Percentiles rank a stretch among this genome's conserved stretches.
phyloP scores from a whole-genome alignment of 2,113 vertebrate genomes.

The Symphodus melops region DNA sequence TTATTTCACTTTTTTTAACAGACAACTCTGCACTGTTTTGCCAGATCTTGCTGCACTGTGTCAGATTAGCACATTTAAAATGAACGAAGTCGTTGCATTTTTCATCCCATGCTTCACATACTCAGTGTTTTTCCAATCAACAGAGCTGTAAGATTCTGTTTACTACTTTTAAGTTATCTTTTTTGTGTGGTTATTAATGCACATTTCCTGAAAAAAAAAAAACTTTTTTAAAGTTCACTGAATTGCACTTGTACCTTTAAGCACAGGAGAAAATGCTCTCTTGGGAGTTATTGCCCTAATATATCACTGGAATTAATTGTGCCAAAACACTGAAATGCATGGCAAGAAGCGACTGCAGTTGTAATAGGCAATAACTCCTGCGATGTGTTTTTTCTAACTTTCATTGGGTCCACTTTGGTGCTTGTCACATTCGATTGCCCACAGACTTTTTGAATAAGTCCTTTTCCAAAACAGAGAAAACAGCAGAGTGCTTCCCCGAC shows the following conservation, averaged over 20 bases:
- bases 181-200: background rate
- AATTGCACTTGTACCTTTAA: conserved; percentile 25
- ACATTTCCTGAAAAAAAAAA: background rate
- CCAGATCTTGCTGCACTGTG: background rate
- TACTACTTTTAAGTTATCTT: conserved; percentile 10
- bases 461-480: conserved; percentile 18
- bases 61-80: background rate
- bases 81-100: conserved; percentile 1
- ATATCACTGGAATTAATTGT: conserved; percentile 54
- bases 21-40: background rate
- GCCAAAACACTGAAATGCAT: conserved; percentile 43
- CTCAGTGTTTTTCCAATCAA: background rate
- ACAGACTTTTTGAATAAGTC: conserved; percentile 26
- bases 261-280: conserved; percentile 23
- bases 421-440: conserved; percentile 40
- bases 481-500: conserved; percentile 20
- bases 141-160: background rate
- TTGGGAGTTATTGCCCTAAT: conserved; percentile 30
- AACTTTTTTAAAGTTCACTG: background rate
- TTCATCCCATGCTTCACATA: background rate
- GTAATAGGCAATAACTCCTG: conserved; percentile 41
- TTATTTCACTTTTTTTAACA: background rate
- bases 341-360: conserved; percentile 23
- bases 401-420: conserved; percentile 42
- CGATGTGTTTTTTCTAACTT: conserved; percentile 26